phyloP scores from a whole-genome alignment of 2,113 vertebrate genomes.

The Hippotragus niger region DNA sequence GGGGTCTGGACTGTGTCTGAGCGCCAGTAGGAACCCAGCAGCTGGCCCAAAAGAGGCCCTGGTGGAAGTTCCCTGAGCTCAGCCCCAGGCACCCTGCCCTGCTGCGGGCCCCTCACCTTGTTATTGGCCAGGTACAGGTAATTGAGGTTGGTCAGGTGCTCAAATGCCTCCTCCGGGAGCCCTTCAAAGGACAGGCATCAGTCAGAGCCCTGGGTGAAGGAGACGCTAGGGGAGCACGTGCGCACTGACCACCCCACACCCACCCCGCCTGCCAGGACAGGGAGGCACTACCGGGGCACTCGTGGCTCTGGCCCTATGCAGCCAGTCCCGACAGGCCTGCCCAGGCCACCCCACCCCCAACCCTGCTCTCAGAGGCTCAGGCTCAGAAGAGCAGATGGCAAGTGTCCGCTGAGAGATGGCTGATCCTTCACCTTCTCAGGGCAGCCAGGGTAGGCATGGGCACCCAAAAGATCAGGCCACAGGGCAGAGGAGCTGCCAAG shows the following conservation, averaged over 20 bases:
- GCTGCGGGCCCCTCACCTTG: constrained; percentile 84
- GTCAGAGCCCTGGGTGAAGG: constrained; percentile 66
- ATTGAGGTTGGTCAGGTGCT: constrained; percentile 91
- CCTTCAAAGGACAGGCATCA: constrained; percentile 80
- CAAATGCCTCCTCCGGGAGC: constrained; percentile 94
- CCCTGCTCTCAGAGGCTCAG: not conserved
- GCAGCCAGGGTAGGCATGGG: not conserved
- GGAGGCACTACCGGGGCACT: not conserved
- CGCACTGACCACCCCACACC: not conserved
- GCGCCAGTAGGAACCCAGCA: not conserved
- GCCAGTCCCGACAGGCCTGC: not conserved
- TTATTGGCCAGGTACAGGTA: constrained; percentile 99
- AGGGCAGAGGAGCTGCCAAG: not conserved
- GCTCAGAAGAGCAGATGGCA: not conserved
- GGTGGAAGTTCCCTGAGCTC: not conserved
- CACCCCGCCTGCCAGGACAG: not conserved
- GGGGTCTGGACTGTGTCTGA: not conserved
- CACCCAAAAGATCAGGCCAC: not conserved
- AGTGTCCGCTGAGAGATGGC: not conserved
- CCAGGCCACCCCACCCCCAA: not conserved
- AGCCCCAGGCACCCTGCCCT: not conserved
- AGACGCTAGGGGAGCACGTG: constrained; percentile 26
- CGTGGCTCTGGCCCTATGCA: not conserved
- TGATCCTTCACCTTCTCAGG: not conserved
- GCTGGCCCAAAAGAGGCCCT: not conserved